Evolutionary conservation across 2,888 invertebrate species (phyloP).

Genomic region (Papilio demoleus): DNA sequence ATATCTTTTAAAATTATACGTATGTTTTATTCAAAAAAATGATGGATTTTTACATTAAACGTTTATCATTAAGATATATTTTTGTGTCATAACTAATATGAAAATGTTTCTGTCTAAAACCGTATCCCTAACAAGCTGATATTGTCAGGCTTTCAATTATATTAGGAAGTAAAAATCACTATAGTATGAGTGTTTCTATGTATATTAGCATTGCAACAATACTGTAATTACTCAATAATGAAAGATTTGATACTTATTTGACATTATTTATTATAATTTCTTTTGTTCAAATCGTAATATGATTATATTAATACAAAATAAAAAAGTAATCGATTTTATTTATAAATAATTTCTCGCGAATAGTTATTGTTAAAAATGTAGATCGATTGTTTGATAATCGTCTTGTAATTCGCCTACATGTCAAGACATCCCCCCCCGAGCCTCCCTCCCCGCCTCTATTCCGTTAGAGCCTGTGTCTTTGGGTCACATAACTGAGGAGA

Average conservation of each 20-base stretch:
- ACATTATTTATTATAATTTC: too few species aligned
- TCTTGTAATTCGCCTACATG: slow-evolving; percentile 26
- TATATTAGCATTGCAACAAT: too few species aligned
- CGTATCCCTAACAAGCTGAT: not conserved
- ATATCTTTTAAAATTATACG: too few species aligned
- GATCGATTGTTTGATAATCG: not conserved
- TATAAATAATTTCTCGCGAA: not conserved
- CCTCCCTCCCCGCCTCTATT: not conserved
- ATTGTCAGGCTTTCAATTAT: too few species aligned
- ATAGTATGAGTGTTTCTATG: too few species aligned
- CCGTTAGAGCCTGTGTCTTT: slow-evolving; percentile 36
- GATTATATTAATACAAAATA: too few species aligned
- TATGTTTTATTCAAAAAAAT: not conserved
- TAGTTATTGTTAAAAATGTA: not conserved
- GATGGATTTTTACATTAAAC: not conserved
- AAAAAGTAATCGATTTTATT: not conserved
- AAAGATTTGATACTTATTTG: too few species aligned
- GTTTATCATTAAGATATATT: not conserved
- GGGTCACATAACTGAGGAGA: slow-evolving; percentile 39
- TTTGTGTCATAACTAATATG: not conserved
- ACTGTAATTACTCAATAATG: too few species aligned
- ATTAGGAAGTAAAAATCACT: too few species aligned
- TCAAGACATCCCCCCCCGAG: slow-evolving; percentile 21
- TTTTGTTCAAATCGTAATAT: too few species aligned
- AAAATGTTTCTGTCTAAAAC: not conserved